phyloP scores from a whole-genome alignment of 2,888 invertebrate genomes.

The Creontiades dilutus region DNA sequence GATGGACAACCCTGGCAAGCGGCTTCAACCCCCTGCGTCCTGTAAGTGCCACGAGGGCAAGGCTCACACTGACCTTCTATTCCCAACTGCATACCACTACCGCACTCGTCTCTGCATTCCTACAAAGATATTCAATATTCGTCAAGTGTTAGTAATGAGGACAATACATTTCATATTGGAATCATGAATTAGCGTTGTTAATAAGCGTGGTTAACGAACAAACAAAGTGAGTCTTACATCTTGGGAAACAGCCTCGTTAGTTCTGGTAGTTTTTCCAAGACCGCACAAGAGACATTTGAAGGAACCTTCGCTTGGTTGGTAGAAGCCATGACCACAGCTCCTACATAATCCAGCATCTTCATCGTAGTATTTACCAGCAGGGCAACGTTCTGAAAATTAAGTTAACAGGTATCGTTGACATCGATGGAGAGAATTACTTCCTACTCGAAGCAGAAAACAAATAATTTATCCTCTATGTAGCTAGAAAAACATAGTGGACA shows the following conservation, averaged over 20 bases:
- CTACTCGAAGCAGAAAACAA: too few species aligned
- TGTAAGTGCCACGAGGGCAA: constrained; percentile 92
- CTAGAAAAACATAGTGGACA: too few species aligned
- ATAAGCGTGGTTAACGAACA: neutral
- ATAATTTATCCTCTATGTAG: too few species aligned
- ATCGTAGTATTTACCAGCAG: constrained; percentile 96
- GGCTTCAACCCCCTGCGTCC: constrained; percentile 92
- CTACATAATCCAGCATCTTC: constrained; percentile 92
- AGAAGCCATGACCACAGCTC: constrained; percentile 96
- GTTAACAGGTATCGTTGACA: too few species aligned
- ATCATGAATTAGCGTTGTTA: too few species aligned
- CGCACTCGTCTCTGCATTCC: constrained; percentile 95
- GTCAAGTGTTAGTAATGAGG: neutral
- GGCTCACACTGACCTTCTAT: constrained; percentile 94
- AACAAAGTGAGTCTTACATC: constrained; percentile 78
- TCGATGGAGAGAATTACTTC: too few species aligned
- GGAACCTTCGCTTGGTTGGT: constrained; percentile 93
- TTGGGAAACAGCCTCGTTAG: constrained; percentile 91
- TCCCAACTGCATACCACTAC: constrained; percentile 90
- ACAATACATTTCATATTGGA: neutral
- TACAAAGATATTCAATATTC: constrained; percentile 62
- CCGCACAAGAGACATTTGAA: constrained; percentile 94
- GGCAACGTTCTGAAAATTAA: constrained; percentile 86
- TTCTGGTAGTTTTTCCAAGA: constrained; percentile 93
- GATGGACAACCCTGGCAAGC: constrained; percentile 93